phyloP scores from a whole-genome alignment of 2,113 vertebrate species.

The Brachionichthys hirsutus region DNA sequence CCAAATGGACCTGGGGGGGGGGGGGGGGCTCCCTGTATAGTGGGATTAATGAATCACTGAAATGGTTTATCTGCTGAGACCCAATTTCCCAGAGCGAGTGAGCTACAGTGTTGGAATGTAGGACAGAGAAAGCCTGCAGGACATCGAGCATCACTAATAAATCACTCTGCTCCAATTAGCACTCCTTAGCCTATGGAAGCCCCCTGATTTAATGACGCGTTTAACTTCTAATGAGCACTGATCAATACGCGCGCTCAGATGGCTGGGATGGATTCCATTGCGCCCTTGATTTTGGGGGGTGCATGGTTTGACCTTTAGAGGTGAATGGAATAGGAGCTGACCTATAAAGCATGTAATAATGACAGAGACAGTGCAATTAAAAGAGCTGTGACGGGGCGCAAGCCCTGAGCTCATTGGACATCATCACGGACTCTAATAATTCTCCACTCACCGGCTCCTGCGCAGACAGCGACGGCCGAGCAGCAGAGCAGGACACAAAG shows the following conservation, averaged over 20 bases:
- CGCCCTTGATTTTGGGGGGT: background rate
- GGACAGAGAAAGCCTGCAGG: conserved; percentile 46
- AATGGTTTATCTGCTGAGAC: conserved; percentile 41
- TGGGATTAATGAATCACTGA: conserved; percentile 33
- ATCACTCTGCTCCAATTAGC: conserved; percentile 53
- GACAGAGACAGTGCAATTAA: background rate
- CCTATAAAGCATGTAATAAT: background rate
- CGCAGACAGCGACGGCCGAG: conserved; percentile 36
- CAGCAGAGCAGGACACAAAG: conserved; percentile 62
- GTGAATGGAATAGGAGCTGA: background rate
- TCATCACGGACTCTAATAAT: conserved; percentile 52
- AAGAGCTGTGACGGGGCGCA: conserved; percentile 9
- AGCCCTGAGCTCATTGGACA: conserved; percentile 8
- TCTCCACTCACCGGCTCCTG: conserved; percentile 70
- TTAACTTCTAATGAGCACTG: conserved; percentile 30
- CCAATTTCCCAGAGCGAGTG: conserved; percentile 32
- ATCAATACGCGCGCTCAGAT: conserved; percentile 26
- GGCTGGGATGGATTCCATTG: background rate
- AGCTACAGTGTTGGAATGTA: conserved; percentile 44
- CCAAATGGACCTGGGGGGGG: background rate
- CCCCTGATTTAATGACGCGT: conserved; percentile 14
- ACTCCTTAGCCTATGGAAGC: conserved; percentile 32
- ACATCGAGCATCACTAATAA: conserved; percentile 44
- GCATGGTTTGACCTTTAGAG: background rate
- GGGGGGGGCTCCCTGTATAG: background rate